Percentiles rank a stretch among this genome's conserved stretches.
Conservation (phyloP, 1,140 invertebrate species). For the Magallana gigas region DNA sequence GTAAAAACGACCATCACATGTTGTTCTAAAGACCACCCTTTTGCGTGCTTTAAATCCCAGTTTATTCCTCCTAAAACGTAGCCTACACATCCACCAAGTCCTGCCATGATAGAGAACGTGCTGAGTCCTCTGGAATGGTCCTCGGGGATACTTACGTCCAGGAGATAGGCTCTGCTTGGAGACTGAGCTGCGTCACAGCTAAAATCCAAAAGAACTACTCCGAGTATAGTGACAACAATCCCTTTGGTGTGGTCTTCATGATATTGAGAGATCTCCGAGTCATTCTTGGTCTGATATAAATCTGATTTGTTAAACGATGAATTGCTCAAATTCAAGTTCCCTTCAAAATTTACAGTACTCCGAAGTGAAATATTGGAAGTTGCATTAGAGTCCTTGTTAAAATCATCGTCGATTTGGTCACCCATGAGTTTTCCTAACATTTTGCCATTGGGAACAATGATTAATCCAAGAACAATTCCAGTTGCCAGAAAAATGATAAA, state of each 20-base stretch:
- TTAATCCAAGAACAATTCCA: conserved; percentile 86
- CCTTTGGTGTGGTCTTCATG: conserved; percentile 61
- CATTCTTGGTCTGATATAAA: neutral
- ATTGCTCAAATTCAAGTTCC: neutral
- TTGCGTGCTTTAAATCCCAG: conserved; percentile 90
- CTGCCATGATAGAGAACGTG: conserved; percentile 97
- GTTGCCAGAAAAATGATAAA: conserved; percentile 94
- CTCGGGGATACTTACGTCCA: conserved; percentile 95
- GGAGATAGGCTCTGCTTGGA: conserved; percentile 91
- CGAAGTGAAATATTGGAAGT: neutral
- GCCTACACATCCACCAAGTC: conserved; percentile 94
- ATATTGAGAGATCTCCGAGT: neutral
- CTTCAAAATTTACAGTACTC: neutral
- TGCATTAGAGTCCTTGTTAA: neutral
- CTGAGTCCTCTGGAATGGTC: conserved; percentile 95
- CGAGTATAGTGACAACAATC: conserved; percentile 93
- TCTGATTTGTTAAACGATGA: neutral
- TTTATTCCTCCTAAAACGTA: conserved; percentile 95
- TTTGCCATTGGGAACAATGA: conserved; percentile 92
- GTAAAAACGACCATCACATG: conserved; percentile 90
- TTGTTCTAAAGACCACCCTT: conserved; percentile 82
- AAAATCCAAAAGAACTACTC: conserved; percentile 95
- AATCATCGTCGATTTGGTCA: conserved; percentile 80
- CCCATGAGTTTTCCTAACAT: conserved; percentile 89
- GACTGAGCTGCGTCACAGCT: conserved; percentile 98